A percentile compares a stretch with the other conserved stretches of the same genome.
Evolutionary conservation across 2,113 vertebrate genomes (phyloP).

Genomic region (Hippocampus guttulatus): DNA sequence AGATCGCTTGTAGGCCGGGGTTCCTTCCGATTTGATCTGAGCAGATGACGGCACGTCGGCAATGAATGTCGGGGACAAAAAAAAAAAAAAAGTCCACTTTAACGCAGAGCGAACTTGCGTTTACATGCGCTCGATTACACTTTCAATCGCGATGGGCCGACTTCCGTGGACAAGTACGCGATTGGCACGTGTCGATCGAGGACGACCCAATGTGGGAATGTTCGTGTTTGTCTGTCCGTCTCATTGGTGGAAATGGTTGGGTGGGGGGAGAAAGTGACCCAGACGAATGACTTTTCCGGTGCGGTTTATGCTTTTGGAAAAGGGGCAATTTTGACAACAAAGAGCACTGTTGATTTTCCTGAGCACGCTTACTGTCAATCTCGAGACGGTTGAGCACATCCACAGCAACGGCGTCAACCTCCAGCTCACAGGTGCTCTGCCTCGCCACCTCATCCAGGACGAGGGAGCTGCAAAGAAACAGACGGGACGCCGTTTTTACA

Average conservation of each 20-base stretch:
- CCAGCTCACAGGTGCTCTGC: slow-evolving; percentile 95
- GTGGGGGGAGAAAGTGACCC: not conserved
- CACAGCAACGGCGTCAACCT: slow-evolving; percentile 94
- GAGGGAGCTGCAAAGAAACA: slow-evolving; percentile 77
- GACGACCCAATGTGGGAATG: too few species aligned
- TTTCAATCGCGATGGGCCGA: too few species aligned
- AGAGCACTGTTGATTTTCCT: not conserved
- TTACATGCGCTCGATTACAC: too few species aligned
- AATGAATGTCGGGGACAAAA: not conserved
- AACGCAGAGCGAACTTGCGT: too few species aligned
- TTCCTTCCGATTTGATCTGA: slow-evolving; percentile 91
- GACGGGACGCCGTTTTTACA: too few species aligned
- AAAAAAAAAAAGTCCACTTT: too few species aligned
- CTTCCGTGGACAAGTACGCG: too few species aligned
- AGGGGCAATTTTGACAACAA: not conserved
- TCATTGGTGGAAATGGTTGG: not conserved
- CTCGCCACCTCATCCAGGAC: slow-evolving; percentile 83
- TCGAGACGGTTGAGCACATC: slow-evolving; percentile 93
- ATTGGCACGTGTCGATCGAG: too few species aligned
- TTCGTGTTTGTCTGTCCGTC: too few species aligned
- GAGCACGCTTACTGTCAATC: slow-evolving; percentile 82
- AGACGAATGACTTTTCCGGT: slow-evolving; percentile 2
- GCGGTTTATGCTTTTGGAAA: slow-evolving; percentile 3
- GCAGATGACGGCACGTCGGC: slow-evolving; percentile 28
- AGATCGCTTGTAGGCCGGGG: slow-evolving; percentile 93